Evolutionary conservation across 53 echinoderm and acorn worm genomes (phyloP), one percentile per base, ranked within the genome.

Genomic region (Temnopleurus reevesii): DNA sequence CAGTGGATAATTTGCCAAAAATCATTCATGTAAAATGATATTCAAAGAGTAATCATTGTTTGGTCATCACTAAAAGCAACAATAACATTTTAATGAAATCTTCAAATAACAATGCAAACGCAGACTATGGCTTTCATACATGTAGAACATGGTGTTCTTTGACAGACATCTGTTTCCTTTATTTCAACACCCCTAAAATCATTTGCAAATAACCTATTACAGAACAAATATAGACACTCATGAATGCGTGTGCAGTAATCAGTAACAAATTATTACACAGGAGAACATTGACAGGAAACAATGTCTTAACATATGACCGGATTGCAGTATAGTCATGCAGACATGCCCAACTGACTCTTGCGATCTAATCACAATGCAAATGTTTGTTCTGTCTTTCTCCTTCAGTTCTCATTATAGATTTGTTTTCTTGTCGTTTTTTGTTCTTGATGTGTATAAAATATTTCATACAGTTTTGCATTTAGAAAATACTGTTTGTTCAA

Each of bases 161-260:
- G 21, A 41, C 1, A 66, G 23, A 66, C 38, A 31, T 61, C 15
- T 31, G 1, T 56, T 63, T 63, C 34, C 65, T 26, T 64, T 71
- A 8, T 41, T 41, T n/a, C 1, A n/a, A 4, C 71, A 71, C 41
- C 36, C 71, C 71, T 41, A 41, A 71, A 71, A 41, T 71, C 71
- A 36, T 21, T 79, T 79, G 10, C 79, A 46, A 49, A 26, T 27
- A 28, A 79, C 45, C 15, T 79, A 27, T 47, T 29, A n/a, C 12
- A 26, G 49, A 47, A 49, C 79, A 79, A 79, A 79, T 25, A 79
- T 25, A 28, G 23, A 43, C 12, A 24, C n/a, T n/a, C 34, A 33
- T 29, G 46, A 79, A 28, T 47, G 49, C 79, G 45, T 49, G 46
- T 79, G 49, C 79, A 79, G 47, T 79, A 79, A 79, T 79, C 79